phyloP scores from a whole-genome alignment of 2,797 vertebrate genomes.

The Capromys pilorides region DNA sequence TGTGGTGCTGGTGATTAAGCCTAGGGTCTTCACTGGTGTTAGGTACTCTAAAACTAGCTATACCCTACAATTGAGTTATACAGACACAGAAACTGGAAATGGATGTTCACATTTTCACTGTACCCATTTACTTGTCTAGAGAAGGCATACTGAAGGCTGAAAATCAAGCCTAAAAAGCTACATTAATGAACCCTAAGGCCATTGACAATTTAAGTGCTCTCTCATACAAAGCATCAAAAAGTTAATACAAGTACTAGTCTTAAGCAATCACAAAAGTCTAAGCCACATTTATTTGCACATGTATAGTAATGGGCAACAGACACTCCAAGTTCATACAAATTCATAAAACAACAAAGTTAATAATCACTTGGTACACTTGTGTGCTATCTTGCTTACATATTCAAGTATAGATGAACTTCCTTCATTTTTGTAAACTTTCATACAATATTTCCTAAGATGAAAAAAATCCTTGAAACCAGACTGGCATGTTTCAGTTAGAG shows the following conservation, averaged over 20 bases:
- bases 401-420: conserved; percentile 77
- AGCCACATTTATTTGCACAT: conserved; percentile 90
- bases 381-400: conserved; percentile 80
- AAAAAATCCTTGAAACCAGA: conserved; percentile 75
- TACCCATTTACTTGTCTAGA: conserved; percentile 57
- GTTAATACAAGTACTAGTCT: conserved; percentile 82
- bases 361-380: conserved; percentile 85
- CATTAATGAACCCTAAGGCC: conserved; percentile 44
- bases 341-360: conserved; percentile 84
- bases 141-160: conserved; percentile 24
- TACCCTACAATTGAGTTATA: background rate
- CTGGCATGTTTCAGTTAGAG: conserved; percentile 77
- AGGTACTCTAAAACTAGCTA: background rate
- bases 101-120: conserved; percentile 36
- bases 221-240: conserved; percentile 60
- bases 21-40: background rate
- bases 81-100: conserved; percentile 33
- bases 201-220: conserved; percentile 61
- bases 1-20: background rate
- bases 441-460: conserved; percentile 76
- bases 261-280: conserved; percentile 82
- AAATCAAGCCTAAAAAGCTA: conserved; percentile 50
- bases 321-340: conserved; percentile 86
- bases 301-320: conserved; percentile 86
- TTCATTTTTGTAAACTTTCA: conserved; percentile 80